Evolutionary conservation across 2,888 invertebrate genomes (phyloP), one percentile per base, ranked within the genome.

Genomic region (Patella caerulea): DNA sequence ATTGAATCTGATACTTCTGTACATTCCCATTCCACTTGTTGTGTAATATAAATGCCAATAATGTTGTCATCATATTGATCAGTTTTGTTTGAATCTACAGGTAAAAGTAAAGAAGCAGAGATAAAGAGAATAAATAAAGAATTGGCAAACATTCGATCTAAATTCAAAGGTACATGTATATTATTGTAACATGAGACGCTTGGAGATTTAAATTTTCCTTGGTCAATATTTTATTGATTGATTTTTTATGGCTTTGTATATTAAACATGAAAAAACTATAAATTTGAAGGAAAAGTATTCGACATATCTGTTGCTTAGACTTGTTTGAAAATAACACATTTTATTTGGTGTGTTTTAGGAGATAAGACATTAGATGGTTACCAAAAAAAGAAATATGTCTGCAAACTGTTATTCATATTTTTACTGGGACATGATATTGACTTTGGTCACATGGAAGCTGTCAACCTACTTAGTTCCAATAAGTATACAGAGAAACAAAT

Each of bases 401-500:
- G 99, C 94, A 99, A 99, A 93, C 94, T 99, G 86, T 93, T 99
- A 84, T 99, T 99, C 93, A 99, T 99, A 92, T 99, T 99, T 93
- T 94, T 99, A 85, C 95, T 99, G 88, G 99, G 99, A 84, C 99
- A 99, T 93, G 99, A 99, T 93, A 99, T 99, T 92, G 99, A 99
- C 93, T 99, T 99, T 93, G 99, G 99, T 83, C 99, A 99, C 93
- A 99, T 99, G 99, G 99, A 99, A 93, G 99, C 99, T 75, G 99
- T 99, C 87, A 99, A 99, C 93, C 94, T 99, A 86, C 94, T 99
- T 79, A 98, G 98, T 83, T 99, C 99, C 81, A 99, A 99, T 92
- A 99, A 99, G 94, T 99, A 99, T 93, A 99, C 99, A 74, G 99
- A 99, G 92, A 99, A 99, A 94, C 99, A 99, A 94, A 99, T 99